A percentile compares a stretch with the other conserved stretches of the same genome.
Evolutionary conservation across 2,113 vertebrate genomes (phyloP).

Genomic region (Spea bombifrons): DNA sequence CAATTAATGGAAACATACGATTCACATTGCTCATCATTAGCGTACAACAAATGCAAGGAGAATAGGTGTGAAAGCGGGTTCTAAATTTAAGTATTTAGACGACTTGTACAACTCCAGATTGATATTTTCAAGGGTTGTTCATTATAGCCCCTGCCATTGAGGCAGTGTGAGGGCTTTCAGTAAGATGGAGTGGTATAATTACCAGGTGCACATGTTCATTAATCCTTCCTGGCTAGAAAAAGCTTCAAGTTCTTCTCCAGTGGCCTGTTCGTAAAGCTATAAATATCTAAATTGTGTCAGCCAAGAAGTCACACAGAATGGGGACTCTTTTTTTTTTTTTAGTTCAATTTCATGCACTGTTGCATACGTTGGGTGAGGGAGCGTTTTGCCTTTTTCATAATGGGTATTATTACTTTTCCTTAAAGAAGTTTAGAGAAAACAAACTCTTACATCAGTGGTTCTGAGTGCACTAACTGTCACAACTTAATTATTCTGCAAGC

Average conservation of each 20-base stretch:
- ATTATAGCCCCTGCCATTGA: slow-evolving; percentile 66
- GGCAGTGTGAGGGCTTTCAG: slow-evolving; percentile 67
- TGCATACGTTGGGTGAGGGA: slow-evolving; percentile 67
- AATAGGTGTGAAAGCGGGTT: slow-evolving; percentile 53
- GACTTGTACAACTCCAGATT: slow-evolving; percentile 63
- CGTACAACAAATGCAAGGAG: slow-evolving; percentile 35
- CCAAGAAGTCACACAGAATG: slow-evolving; percentile 72
- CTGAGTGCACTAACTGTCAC: background rate
- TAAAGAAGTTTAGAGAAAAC: slow-evolving; percentile 60
- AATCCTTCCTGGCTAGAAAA: slow-evolving; percentile 75
- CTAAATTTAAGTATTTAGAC: slow-evolving; percentile 61
- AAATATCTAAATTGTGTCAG: slow-evolving; percentile 81
- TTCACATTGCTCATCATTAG: slow-evolving; percentile 47
- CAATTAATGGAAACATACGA: slow-evolving; percentile 47
- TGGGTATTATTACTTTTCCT: slow-evolving; percentile 54
- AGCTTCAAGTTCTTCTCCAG: slow-evolving; percentile 74
- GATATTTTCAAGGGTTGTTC: slow-evolving; percentile 70
- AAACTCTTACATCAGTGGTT: slow-evolving; percentile 52
- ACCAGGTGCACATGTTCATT: slow-evolving; percentile 78
- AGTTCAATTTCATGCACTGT: slow-evolving; percentile 78
- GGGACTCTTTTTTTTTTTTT: slow-evolving; percentile 67
- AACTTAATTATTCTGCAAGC: too few relatives aligned
- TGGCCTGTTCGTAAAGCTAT: slow-evolving; percentile 76
- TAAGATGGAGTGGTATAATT: slow-evolving; percentile 78
- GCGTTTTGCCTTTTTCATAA: slow-evolving; percentile 61